A percentile compares a stretch with the other conserved stretches of the same genome.
Evolutionary conservation across 2,888 invertebrate species (phyloP).

Genomic region (Lottia scabra): DNA sequence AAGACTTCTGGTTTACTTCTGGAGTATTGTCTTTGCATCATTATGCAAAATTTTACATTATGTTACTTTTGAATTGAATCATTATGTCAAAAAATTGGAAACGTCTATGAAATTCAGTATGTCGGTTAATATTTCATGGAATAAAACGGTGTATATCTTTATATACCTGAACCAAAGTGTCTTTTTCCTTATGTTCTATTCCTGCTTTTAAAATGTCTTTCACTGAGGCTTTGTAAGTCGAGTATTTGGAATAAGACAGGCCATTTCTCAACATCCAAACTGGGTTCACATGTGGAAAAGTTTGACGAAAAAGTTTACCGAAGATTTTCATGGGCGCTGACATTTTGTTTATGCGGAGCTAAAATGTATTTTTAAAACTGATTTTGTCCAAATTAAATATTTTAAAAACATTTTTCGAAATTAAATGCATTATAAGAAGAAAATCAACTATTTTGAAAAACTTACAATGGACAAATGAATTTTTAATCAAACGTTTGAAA

Average conservation of each 20-base stretch:
- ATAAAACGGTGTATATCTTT: background rate
- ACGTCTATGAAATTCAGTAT: background rate
- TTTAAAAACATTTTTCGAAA: too few species aligned
- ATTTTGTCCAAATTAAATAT: too few species aligned
- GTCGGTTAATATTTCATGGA: background rate
- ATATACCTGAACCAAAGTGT: background rate
- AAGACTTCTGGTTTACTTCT: too few species aligned
- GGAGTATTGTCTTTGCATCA: too few species aligned
- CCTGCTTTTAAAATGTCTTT: constrained; percentile 24
- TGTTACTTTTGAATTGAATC: too few species aligned
- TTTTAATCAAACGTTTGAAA: background rate
- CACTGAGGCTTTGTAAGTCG: constrained; percentile 29
- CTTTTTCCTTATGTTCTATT: constrained; percentile 9
- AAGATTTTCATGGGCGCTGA: constrained; percentile 36
- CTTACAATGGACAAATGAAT: too few species aligned
- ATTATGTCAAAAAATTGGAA: too few species aligned
- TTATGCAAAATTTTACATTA: too few species aligned
- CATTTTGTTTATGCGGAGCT: constrained; percentile 33
- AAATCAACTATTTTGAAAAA: too few species aligned
- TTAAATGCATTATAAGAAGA: too few species aligned
- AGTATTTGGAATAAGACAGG: constrained; percentile 22
- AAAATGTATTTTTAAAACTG: too few species aligned
- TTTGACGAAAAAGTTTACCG: background rate
- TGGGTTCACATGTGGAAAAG: constrained; percentile 5
- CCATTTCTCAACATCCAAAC: background rate